Conservation (phyloP, 2,888 invertebrate genomes). For the Neoitamus cyanurus region DNA sequence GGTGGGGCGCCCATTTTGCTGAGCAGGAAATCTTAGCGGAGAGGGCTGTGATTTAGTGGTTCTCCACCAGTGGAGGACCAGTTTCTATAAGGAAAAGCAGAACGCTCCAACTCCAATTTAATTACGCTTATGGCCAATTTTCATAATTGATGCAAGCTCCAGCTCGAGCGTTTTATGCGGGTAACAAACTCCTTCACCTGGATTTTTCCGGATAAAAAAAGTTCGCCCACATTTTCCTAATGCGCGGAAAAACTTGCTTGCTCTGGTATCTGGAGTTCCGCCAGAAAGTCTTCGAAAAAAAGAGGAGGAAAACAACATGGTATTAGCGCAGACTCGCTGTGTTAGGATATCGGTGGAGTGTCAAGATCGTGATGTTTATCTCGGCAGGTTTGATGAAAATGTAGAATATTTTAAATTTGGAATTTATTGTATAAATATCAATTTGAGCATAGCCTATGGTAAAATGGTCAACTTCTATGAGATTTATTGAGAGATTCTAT, state of each 20-base stretch:
- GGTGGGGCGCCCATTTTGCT: background rate
- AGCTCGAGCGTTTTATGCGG: background rate
- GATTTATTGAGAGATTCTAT: too few species aligned
- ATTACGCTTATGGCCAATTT: background rate
- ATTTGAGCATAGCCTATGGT: too few species aligned
- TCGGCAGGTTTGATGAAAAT: too few species aligned
- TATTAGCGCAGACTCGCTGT: background rate
- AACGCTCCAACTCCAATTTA: background rate
- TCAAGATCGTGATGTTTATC: too few species aligned
- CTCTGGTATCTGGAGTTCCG: background rate
- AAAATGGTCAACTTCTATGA: too few species aligned
- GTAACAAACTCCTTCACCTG: background rate
- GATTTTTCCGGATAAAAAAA: background rate
- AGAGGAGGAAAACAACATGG: background rate
- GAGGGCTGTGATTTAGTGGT: slow-evolving; percentile 8
- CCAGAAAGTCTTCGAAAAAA: background rate
- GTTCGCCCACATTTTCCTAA: background rate
- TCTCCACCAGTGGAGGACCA: background rate
- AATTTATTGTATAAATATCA: too few species aligned
- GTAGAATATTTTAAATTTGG: too few species aligned
- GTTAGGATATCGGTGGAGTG: background rate
- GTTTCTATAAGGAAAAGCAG: background rate
- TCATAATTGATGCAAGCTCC: background rate
- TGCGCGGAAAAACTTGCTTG: background rate
- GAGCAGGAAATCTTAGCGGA: background rate